Percentiles rank a stretch among this genome's conserved stretches.
phyloP scores from a whole-genome alignment of 2,797 vertebrate genomes.

The Discoglossus pictus region DNA sequence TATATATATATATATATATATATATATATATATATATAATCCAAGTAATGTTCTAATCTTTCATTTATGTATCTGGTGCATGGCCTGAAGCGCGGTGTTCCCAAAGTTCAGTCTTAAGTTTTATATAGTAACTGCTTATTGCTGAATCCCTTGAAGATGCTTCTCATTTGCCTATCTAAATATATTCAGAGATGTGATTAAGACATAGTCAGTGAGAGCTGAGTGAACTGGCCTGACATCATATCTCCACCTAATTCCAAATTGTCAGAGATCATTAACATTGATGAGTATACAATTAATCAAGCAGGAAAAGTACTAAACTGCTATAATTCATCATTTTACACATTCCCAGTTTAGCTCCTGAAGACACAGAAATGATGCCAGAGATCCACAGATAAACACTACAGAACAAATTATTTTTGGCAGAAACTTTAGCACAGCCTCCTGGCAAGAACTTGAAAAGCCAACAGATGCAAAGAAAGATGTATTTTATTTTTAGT shows the following conservation, averaged over 20 bases:
- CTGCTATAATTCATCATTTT: slow-evolving; percentile 33
- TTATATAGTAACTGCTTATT: no score
- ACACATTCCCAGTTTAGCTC: slow-evolving; percentile 34
- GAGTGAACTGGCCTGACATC: slow-evolving; percentile 21
- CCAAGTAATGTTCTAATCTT: no score
- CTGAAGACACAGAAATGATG: slow-evolving; percentile 9
- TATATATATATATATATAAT: no score
- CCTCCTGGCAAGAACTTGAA: background rate
- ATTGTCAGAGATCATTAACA: slow-evolving; percentile 41
- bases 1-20: no score
- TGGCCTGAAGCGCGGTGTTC: no score
- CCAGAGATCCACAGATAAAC: slow-evolving; percentile 18
- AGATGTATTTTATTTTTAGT: no score
- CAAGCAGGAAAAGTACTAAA: slow-evolving; percentile 38
- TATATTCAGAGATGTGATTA: no score
- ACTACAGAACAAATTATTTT: background rate
- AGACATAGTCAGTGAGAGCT: slow-evolving; percentile 8
- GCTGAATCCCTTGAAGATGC: no score
- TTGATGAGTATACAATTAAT: slow-evolving; percentile 47
- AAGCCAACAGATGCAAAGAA: no score
- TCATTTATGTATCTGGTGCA: no score
- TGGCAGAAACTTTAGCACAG: slow-evolving; percentile 10
- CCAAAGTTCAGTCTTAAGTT: no score
- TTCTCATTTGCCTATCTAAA: no score
- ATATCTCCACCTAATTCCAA: slow-evolving; percentile 27